Evolutionary conservation across 1,140 invertebrate genomes (phyloP), one percentile per base, ranked within the genome.

Genomic region (Apis dorsata): DNA sequence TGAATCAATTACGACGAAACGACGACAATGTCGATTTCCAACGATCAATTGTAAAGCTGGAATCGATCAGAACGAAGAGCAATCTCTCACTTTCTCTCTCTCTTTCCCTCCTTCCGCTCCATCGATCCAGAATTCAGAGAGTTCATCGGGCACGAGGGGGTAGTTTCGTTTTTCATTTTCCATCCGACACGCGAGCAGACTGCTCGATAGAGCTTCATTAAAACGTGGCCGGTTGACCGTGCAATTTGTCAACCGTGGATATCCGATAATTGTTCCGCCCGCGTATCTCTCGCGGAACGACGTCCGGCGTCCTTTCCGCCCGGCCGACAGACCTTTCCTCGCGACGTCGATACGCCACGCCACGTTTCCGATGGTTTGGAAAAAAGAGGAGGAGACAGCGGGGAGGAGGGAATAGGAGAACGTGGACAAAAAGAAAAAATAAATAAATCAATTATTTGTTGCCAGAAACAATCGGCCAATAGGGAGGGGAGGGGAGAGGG

Each of bases 211-310:
- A 83, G 69, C 66, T 83, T 79, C 75, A 79, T 83, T 79, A 83
- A 83, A 83, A 71, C 68, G 75, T 79, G 71, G 68, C 17, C 75
- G 75, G 66, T 71, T 78, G 81, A 78, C 76, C 81, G 76, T 83
- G 68, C 76, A 60, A 73, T 85, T 86, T 85, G 62, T 81, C 53
- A 83, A 74, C 70, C 53, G 57, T 24, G 75, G 69, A 82, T 82
- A 82, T 83, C 81, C 70, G 75, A 83, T 74, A 82, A 86, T 86
- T 63, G 68, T 77, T 83, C 84, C 65, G 70, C 60, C 34, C 65
- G 62, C 57, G 83, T 69, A 70, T 53, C 72, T 51, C 28, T n/a
- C 69, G 49, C 75, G 71, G 68, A 75, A 77, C 63, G 55, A 55
- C 57, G 49, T 60, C 76, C 79, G 74, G 66, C 66, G 53, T 53